Base-by-base conservation (phyloP, 2,797 vertebrate genomes). In the Cossypha dichroa region DNA sequence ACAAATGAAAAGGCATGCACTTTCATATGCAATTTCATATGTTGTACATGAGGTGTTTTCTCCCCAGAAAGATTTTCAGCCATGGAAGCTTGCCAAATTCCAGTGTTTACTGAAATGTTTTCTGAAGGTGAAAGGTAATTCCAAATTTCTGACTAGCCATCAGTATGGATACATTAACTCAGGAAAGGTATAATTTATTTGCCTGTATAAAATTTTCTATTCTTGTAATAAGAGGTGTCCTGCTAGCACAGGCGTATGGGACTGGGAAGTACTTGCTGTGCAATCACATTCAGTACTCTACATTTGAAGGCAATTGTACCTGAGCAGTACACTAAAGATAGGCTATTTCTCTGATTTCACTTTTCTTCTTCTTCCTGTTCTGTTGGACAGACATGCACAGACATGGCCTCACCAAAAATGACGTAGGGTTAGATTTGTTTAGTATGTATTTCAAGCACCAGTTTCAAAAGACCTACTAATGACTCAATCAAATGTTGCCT, bases 401-500 rank as follows among this genome's bases (percentile, higher is more conserved):
- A 54, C 1, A 0, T 36, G 25, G 15, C 56, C 9, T 70, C 16
- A 34, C 18, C 74, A 79, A 43, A 45, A 28, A 36, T 15, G 2
- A 58, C 36, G 5, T 6, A 20, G 13, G 19, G 13, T 29, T 78
- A 29, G 9, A 49, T 70, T 45, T 74, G 11, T n/a, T 69, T 74
- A 63, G 4, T 25, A 26, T 13, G 5, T 60, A 31, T 49, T 78
- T 68, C 9, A 51, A 28, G 12, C 4, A 74, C 13, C 81, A 43
- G 21, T 55, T 55, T 80, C 51, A 59, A 34, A 59, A 88, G 20
- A 59, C 15, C 8, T 72, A 2, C 22, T 66, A 43, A 67, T 88
- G 66, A 94, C 33, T 51, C 63, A 94, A 48, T 83, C 49, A 96
- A 81, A 92, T 95, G 74, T 48, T 33, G 22, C 95, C 49, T 67